phyloP scores from a whole-genome alignment of 1,140 invertebrate genomes.

The Drosophila tsacasi region DNA sequence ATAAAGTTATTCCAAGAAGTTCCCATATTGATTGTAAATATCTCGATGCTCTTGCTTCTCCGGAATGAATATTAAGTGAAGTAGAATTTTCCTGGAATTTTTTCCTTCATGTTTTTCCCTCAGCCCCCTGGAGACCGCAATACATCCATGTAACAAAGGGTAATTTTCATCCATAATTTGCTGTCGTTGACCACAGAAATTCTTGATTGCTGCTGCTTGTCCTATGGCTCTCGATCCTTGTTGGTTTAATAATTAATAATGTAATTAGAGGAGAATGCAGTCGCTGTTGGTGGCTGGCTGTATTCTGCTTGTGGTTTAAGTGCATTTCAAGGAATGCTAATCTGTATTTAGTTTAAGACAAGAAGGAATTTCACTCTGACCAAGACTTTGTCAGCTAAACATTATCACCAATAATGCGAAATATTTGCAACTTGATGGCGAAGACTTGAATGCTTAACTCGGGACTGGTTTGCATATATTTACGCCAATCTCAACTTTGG shows the following conservation, averaged over 20 bases:
- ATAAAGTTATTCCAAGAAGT: conserved; percentile 38
- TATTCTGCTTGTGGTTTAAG: conserved; percentile 13
- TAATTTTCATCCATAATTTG: conserved; percentile 33
- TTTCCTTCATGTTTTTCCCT: background rate
- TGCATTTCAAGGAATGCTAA: conserved; percentile 4
- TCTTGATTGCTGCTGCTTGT: conserved; percentile 4
- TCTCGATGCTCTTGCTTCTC: conserved; percentile 5
- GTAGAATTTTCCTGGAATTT: conserved; percentile 10
- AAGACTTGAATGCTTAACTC: conserved; percentile 14
- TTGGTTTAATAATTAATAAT: conserved; percentile 34
- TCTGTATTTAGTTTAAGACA: background rate
- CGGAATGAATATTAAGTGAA: conserved; percentile 45
- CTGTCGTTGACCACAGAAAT: conserved; percentile 15
- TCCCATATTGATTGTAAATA: conserved; percentile 37
- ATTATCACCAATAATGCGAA: conserved; percentile 15
- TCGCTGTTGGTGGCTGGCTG: background rate
- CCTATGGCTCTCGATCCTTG: conserved; percentile 2
- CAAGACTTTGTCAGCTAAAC: conserved; percentile 1
- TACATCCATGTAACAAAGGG: conserved; percentile 1
- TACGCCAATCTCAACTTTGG: conserved; percentile 38
- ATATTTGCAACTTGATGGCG: conserved; percentile 17
- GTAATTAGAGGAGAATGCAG: conserved; percentile 32
- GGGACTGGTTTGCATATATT: conserved; percentile 39
- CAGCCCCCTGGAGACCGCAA: background rate
- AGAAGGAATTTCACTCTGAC: background rate